Percentiles rank a stretch among this genome's conserved stretches.
These are phyloP conservation scores for Spea multiplicata DNA, from an alignment of 2,113 vertebrate genomes.

Conservation along the genomic window DNA sequence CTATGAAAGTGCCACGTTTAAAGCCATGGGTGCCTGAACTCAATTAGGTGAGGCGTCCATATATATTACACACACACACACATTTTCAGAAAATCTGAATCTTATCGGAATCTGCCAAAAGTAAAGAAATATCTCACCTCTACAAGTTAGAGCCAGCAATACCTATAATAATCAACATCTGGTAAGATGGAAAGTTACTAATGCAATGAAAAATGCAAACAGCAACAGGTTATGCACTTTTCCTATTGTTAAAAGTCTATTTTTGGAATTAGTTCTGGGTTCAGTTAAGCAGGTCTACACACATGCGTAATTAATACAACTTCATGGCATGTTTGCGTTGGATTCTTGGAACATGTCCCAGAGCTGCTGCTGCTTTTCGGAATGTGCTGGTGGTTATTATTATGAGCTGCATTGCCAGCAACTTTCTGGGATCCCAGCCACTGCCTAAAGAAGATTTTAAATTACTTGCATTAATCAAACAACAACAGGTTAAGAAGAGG, in stretches of 20 bases:
- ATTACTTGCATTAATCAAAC: constrained; percentile 35
- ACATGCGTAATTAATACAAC: constrained; percentile 54
- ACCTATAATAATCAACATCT: constrained; percentile 32
- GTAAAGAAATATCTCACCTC: constrained; percentile 20
- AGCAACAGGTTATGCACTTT: constrained; percentile 63
- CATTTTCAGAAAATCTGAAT: no score
- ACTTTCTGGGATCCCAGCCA: constrained; percentile 45
- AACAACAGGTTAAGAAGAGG: constrained; percentile 26
- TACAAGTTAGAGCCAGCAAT: constrained; percentile 50
- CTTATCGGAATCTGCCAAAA: no score
- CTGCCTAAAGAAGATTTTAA: constrained; percentile 46
- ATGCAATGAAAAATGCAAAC: constrained; percentile 47
- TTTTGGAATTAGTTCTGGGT: constrained; percentile 63
- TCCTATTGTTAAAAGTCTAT: constrained; percentile 68
- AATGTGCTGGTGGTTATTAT: constrained; percentile 46
- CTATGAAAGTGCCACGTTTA: no score
- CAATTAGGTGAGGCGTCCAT: no score
- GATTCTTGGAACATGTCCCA: constrained; percentile 49
- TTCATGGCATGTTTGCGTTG: constrained; percentile 52
- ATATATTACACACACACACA: no score
- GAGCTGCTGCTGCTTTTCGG: constrained; percentile 45
- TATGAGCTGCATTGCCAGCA: constrained; percentile 40
- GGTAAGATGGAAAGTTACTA: constrained; percentile 27
- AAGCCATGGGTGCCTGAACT: no score
- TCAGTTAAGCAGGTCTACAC: constrained; percentile 61